Evolutionary conservation across 2,797 vertebrate species (phyloP).

Genomic region (Cynodonichthys magdalenae): DNA sequence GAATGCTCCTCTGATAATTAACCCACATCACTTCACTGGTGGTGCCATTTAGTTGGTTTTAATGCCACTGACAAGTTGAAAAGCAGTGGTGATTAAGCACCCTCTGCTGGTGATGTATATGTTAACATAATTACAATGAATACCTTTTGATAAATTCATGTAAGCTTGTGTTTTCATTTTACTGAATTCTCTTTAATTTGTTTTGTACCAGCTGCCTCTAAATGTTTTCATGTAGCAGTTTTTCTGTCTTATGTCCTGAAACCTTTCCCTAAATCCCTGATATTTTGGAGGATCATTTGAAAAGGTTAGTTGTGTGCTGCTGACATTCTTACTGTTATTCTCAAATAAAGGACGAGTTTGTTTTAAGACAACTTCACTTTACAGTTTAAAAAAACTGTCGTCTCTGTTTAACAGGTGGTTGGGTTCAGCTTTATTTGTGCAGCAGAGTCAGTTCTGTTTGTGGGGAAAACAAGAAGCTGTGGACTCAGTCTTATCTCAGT

Average conservation of each 20-base stretch:
- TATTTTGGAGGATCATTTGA: too few relatives aligned
- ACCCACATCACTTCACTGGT: not conserved
- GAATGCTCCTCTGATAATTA: not conserved
- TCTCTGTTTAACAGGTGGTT: not conserved
- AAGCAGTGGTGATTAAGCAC: not conserved
- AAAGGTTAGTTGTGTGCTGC: not conserved
- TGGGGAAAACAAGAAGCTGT: not conserved
- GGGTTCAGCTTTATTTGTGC: not conserved
- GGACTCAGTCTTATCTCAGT: not conserved
- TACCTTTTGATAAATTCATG: not conserved
- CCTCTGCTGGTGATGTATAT: not conserved
- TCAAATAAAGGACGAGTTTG: too few relatives aligned
- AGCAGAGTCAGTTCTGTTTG: not conserved
- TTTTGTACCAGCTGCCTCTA: not conserved
- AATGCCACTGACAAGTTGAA: not conserved
- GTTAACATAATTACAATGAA: not conserved
- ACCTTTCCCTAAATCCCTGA: not conserved
- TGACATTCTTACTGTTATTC: not conserved
- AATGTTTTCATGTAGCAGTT: not conserved
- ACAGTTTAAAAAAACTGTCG: not conserved
- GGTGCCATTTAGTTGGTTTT: not conserved
- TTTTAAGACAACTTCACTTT: not conserved
- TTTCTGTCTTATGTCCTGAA: not conserved
- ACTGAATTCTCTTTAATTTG: not conserved
- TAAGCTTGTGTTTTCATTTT: not conserved